Base-by-base conservation (phyloP, 2,888 invertebrate species). In the Drosophila antonietae region DNA sequence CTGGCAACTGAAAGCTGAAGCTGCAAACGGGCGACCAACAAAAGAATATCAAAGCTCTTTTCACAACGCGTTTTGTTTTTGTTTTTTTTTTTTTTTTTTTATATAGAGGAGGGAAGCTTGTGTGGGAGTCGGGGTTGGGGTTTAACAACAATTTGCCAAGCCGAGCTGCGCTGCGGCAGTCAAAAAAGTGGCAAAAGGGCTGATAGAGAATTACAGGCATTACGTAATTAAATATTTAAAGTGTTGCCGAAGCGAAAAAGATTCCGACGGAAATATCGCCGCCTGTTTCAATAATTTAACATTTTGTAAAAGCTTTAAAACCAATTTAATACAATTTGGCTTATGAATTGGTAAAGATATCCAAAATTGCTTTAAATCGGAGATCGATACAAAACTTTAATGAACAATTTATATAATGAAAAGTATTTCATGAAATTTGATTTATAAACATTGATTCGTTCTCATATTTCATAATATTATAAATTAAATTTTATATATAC, bases 141-240 rank as follows among this genome's bases (percentile, higher is more conserved):
- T 14, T 37, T 46, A 67, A 70, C 77, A 85, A 72, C 83, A 81
- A 83, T 73, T 85, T 83, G 68, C 73, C 51, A 49, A 59, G 63
- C 63, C 51, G 14, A 51, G 33, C 51, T 14, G 14, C 51, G 47
- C 56, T 55, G 53, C 2, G 44, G 35, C 44, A 57, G 43, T 33
- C 49, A 60, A 68, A 77, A 58, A 58, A 28, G 63, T 68, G 70
- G 73, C 61, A 72, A 75, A 68, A 66, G 61, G 74, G 76, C 82
- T 73, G 68, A 49, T 65, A 53, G 51, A 73, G 81, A 70, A 77
- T 82, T 78, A 81, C 68, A 68, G 73, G 79, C 68, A 87, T 86
- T 85, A 88, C 74, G 75, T 82, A 83, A 88, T 85, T 88, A 88
- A 87, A 87, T 88, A 87, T 88, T 88, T 88, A 85, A 85, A 81